Conservation (phyloP, 2,888 invertebrate genomes). For the Ariolimax columbianus region DNA sequence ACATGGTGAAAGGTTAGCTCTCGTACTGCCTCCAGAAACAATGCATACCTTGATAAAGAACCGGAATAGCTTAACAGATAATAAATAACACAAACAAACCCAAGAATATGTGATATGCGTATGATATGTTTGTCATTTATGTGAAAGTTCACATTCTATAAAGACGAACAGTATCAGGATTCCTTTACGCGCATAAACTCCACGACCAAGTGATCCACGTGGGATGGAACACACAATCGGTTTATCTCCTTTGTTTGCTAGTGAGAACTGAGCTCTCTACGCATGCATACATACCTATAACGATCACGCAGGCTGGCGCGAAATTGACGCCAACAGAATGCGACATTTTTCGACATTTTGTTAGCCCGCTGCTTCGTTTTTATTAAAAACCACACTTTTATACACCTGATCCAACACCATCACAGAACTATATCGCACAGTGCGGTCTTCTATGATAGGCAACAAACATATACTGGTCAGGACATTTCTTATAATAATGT, state of each 20-base stretch:
- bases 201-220: background rate
- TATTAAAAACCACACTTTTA: background rate
- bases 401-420: background rate
- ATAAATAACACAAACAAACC: too few relatives aligned
- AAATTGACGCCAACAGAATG: background rate
- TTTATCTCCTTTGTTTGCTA: background rate
- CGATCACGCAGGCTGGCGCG: background rate
- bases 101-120: too few relatives aligned
- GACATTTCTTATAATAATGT: too few relatives aligned
- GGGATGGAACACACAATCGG: background rate
- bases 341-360: background rate
- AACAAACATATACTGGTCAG: too few relatives aligned
- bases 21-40: too few relatives aligned
- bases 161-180: too few relatives aligned
- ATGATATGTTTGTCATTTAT: too few relatives aligned
- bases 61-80: too few relatives aligned
- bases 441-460: background rate
- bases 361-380: background rate
- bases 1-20: too few relatives aligned
- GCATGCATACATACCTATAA: background rate
- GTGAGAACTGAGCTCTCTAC: background rate
- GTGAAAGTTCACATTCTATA: too few relatives aligned
- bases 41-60: too few relatives aligned
- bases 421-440: background rate
- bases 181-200: background rate